phyloP scores from a whole-genome alignment of 2,888 invertebrate genomes.

The Epirrhoe alternata region DNA sequence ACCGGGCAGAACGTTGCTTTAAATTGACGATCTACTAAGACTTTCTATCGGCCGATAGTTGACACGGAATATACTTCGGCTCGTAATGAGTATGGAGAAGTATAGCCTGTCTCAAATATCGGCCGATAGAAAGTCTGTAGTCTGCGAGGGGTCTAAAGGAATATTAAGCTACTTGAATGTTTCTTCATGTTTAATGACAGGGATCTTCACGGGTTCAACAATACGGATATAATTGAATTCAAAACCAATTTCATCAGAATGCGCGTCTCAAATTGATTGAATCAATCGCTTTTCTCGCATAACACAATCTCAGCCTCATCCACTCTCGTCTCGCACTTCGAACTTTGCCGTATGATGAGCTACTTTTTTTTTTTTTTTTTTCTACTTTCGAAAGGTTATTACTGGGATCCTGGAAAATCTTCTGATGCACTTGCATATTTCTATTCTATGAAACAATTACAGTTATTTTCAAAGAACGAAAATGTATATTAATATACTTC shows the following conservation, averaged over 20 bases:
- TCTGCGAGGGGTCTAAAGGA: too few species aligned
- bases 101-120: too few species aligned
- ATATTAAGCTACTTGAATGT: too few species aligned
- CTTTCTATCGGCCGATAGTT: too few species aligned
- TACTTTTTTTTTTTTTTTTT: too few species aligned
- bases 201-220: background rate
- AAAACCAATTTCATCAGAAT: background rate
- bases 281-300: slow-evolving; percentile 14
- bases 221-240: background rate
- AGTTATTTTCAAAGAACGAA: background rate
- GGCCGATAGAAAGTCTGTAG: too few species aligned
- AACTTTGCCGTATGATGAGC: slow-evolving; percentile 22
- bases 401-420: slow-evolving; percentile 7
- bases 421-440: slow-evolving; percentile 21
- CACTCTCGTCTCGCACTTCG: background rate
- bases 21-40: too few species aligned
- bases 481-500: background rate
- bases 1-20: too few species aligned
- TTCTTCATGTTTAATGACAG: background rate
- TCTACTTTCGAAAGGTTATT: slow-evolving; percentile 17
- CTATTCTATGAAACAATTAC: background rate
- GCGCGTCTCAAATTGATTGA: slow-evolving; percentile 2
- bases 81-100: too few species aligned
- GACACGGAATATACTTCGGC: too few species aligned
- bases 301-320: slow-evolving; percentile 1